Percentiles rank a stretch among this genome's conserved stretches.
These are phyloP conservation scores for Caenorhabditis tropicalis DNA, from an alignment of 1,140 invertebrate species.

Conservation along the genomic window DNA sequence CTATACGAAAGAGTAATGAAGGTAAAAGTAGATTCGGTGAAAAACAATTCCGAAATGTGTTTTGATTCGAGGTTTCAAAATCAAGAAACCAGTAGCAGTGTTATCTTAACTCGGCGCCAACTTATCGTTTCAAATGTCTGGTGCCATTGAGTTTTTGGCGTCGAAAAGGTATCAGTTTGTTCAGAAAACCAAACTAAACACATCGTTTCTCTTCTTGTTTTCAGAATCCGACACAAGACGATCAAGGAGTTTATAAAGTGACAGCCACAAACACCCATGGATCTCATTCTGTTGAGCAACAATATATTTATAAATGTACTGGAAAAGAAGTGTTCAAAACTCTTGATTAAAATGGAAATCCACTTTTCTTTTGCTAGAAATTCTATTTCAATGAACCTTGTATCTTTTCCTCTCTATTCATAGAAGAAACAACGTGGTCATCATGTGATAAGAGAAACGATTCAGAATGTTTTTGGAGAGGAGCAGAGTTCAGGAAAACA, in stretches of 20 bases:
- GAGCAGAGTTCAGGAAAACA: constrained; percentile 20
- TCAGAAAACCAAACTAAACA: no score
- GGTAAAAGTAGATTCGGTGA: no score
- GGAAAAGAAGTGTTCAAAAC: constrained; percentile 60
- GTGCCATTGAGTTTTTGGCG: no score
- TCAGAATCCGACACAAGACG: constrained; percentile 60
- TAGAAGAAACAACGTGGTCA: constrained; percentile 26
- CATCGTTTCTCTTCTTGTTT: not conserved
- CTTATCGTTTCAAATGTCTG: no score
- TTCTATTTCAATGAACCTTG: not conserved
- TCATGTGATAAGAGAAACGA: not conserved
- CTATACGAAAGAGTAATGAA: no score
- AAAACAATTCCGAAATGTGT: no score
- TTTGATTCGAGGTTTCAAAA: no score
- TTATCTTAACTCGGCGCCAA: no score
- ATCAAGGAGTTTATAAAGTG: constrained; percentile 63
- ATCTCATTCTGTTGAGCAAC: constrained; percentile 58
- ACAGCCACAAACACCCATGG: constrained; percentile 56
- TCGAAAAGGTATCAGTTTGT: no score
- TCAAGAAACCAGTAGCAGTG: no score
- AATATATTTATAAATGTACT: constrained; percentile 55
- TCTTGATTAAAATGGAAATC: constrained; percentile 3
- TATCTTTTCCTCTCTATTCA: not conserved
- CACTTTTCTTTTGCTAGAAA: not conserved
- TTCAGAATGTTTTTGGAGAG: not conserved